Conservation (phyloP, 2,113 vertebrate genomes). For the Hippocampus guttulatus region DNA sequence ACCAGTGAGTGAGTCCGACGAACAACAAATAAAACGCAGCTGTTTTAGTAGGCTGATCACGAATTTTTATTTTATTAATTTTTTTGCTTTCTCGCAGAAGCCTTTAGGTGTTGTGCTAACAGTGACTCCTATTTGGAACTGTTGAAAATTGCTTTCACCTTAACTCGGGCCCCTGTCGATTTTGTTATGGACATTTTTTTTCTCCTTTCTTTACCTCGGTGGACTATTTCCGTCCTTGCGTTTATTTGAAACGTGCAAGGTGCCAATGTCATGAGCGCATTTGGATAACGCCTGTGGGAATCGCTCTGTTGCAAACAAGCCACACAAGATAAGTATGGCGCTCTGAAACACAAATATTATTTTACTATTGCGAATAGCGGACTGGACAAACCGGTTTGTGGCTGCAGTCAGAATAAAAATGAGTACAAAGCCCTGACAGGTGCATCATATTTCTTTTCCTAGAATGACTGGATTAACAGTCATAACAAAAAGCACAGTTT, state of each 20-base stretch:
- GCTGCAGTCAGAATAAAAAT: neutral
- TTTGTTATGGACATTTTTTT: neutral
- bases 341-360: neutral
- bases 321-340: neutral
- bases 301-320: neutral
- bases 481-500: neutral
- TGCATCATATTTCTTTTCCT: neutral
- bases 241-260: neutral
- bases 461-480: neutral
- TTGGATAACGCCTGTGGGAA: neutral
- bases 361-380: neutral
- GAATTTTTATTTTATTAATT: no score
- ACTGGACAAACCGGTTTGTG: neutral
- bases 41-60: neutral
- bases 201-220: neutral
- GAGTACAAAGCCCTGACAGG: neutral
- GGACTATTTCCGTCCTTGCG: neutral
- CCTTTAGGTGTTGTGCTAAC: no score
- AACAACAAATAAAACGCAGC: neutral
- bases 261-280: neutral
- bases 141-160: no score
- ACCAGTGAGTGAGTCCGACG: no score
- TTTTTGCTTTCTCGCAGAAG: no score
- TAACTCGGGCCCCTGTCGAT: no score
- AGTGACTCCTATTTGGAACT: no score